These are phyloP conservation scores for Botia almorhae DNA, from an alignment of 2,797 vertebrate species.

Conservation along the genomic window DNA sequence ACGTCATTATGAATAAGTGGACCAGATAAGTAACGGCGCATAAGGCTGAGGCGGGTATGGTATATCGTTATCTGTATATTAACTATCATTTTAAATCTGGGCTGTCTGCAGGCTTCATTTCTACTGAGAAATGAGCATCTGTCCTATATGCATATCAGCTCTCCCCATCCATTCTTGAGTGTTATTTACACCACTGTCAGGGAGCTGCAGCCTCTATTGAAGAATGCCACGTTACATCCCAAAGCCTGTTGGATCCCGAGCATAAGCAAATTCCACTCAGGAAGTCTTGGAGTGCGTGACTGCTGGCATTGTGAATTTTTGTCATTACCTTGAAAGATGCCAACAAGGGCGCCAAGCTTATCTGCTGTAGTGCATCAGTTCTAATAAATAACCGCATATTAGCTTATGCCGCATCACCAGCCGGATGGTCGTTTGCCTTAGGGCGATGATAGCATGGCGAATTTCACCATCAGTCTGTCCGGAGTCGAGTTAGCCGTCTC, in stretches of 20 bases:
- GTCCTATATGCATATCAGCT: slow-evolving; percentile 57
- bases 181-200: slow-evolving; percentile 61
- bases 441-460: slow-evolving; percentile 62
- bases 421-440: slow-evolving; percentile 65
- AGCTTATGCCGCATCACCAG: slow-evolving; percentile 68
- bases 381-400: slow-evolving; percentile 76
- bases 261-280: slow-evolving; percentile 46
- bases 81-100: slow-evolving; percentile 55
- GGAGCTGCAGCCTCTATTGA: slow-evolving; percentile 56
- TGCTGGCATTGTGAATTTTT: slow-evolving; percentile 63
- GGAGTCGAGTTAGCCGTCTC: slow-evolving; percentile 46
- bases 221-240: slow-evolving; percentile 53
- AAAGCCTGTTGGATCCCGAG: slow-evolving; percentile 49
- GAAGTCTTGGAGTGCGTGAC: slow-evolving; percentile 53
- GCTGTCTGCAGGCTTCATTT: slow-evolving; percentile 34
- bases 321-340: slow-evolving; percentile 75
- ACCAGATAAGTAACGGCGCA: slow-evolving; percentile 41
- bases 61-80: slow-evolving; percentile 58
- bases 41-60: slow-evolving; percentile 16
- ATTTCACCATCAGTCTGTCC: slow-evolving; percentile 60
- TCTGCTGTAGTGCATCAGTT: slow-evolving; percentile 70
- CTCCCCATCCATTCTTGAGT: slow-evolving; percentile 42
- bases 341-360: slow-evolving; percentile 73
- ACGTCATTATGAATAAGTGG: slow-evolving; percentile 43
- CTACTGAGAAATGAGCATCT: slow-evolving; percentile 50